phyloP scores from a whole-genome alignment of 2,113 vertebrate species.

The Axis porcinus region DNA sequence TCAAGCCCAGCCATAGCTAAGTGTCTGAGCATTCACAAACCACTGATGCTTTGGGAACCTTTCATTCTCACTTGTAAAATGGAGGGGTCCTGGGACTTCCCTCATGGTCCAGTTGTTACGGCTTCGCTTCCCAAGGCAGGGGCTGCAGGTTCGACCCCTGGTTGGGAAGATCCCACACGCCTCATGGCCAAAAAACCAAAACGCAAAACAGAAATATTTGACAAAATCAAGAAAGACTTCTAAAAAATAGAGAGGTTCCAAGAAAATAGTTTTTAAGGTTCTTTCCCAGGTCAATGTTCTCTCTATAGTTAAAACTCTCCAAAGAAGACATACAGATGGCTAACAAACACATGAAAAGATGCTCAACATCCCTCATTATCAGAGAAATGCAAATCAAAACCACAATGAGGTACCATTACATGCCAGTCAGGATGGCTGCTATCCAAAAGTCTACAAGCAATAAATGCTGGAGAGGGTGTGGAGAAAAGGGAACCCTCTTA shows the following conservation, averaged over 20 bases:
- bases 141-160: neutral
- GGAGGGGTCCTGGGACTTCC: neutral
- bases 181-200: neutral
- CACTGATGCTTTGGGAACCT: neutral
- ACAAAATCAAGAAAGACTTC: neutral
- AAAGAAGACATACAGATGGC: no score
- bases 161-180: neutral
- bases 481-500: no score
- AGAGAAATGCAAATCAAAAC: no score
- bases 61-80: neutral
- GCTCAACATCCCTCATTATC: no score
- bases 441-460: no score
- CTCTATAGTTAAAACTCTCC: neutral
- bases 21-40: accelerated
- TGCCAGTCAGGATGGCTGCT: no score
- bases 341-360: no score
- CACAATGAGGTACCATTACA: no score
- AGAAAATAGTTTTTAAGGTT: neutral
- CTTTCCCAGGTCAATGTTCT: neutral
- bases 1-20: no score
- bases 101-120: accelerated
- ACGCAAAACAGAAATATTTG: neutral
- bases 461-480: no score
- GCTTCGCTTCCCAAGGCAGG: neutral
- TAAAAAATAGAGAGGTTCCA: neutral